Base-by-base conservation (phyloP, 2,888 invertebrate species). In the Caradrina clavipalpis region DNA sequence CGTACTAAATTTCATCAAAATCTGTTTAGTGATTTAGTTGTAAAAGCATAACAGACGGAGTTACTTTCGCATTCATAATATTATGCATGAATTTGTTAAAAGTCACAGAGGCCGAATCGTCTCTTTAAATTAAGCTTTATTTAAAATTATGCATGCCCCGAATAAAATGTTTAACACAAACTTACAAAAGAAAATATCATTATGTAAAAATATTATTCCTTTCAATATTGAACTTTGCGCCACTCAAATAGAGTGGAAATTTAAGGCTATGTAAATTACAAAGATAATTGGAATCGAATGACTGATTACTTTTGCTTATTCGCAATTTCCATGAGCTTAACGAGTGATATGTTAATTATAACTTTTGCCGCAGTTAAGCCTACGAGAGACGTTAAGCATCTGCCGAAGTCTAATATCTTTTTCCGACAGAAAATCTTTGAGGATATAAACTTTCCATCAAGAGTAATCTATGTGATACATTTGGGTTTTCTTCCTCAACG, bases 321-420 rank as follows among this genome's bases (percentile, higher is more conserved):
- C 31, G n/a, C 31, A 26, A 61, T n/a, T 76, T 57, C 49, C 19
- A 61, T 55, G 15, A 56, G 51, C 77, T 69, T 53, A 61, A 7
- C 21, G 49, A 47, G n/a, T 73, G 51, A 68, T 57, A 60, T 56
- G 55, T 53, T 79, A 78, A 79, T 79, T 61, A 75, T 80, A 62
- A 75, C 58, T 77, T 77, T 56, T 65, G 1, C 22, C 6, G 50
- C 35, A 72, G 56, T 45, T 31, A 57, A 31, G 35, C 42, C 50
- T 31, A 47, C 39, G 22, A 21, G 51, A 51, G 11, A 19, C 19
- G 19, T n/a, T 58, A 64, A 47, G 26, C 39, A 73, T 51, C 51
- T 55, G 19, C 13, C 54, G 22, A 49, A 22, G 26, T 6, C 21
- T 15, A 47, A 73, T 59, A 59, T 26, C 35, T 39, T 66, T 56